These are phyloP conservation scores for Oenanthe oenanthe DNA, from an alignment of 2,113 vertebrate genomes.

Conservation along the genomic window DNA sequence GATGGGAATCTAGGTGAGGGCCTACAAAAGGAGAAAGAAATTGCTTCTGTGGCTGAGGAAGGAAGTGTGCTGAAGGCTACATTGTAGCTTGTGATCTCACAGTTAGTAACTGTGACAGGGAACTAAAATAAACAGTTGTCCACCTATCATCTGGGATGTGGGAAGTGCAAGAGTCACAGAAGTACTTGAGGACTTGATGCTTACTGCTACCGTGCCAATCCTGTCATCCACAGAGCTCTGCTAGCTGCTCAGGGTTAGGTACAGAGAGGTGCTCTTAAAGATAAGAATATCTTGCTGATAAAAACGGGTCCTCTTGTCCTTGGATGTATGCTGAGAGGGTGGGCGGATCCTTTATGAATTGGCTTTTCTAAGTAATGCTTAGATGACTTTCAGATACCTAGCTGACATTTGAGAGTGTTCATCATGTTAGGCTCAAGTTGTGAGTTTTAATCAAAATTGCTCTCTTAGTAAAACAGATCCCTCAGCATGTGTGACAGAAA, in stretches of 20 bases:
- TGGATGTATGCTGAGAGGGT: neutral
- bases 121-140: slow-evolving; percentile 6
- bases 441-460: neutral
- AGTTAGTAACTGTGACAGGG: neutral
- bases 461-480: neutral
- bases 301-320: neutral
- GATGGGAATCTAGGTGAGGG: slow-evolving; percentile 56
- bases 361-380: neutral
- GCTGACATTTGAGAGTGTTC: neutral
- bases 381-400: neutral
- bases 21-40: neutral
- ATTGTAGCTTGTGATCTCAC: neutral
- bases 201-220: neutral
- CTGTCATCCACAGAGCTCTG: neutral
- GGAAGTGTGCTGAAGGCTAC: slow-evolving; percentile 4
- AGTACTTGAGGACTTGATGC: neutral
- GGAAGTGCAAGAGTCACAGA: slow-evolving; percentile 13
- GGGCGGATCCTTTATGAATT: neutral
- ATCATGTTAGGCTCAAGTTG: neutral
- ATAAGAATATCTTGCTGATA: neutral
- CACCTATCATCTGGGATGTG: slow-evolving; percentile 7
- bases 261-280: neutral
- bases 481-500: neutral
- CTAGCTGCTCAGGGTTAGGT: neutral
- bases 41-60: neutral